Percentiles rank a stretch among this genome's conserved stretches.
phyloP scores from a whole-genome alignment of 2,888 invertebrate genomes.

The Serripes groenlandicus region DNA sequence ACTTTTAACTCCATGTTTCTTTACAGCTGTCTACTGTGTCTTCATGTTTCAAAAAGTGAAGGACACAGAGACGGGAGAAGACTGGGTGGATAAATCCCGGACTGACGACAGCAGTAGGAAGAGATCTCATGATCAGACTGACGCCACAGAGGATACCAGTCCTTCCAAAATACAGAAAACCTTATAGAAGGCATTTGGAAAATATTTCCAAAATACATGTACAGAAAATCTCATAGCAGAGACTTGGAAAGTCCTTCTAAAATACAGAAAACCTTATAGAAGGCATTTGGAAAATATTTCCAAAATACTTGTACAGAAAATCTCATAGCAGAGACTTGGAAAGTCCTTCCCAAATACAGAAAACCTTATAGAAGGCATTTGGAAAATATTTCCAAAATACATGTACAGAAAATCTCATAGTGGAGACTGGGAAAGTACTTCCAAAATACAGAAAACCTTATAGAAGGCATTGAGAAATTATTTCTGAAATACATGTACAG shows the following conservation, averaged over 20 bases:
- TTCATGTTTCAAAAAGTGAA: conserved; percentile 92
- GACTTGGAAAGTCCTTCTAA: neutral
- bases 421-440: too few relatives aligned
- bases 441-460: too few relatives aligned
- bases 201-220: too few relatives aligned
- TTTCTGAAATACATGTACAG: too few relatives aligned
- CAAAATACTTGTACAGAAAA: too few relatives aligned
- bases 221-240: neutral
- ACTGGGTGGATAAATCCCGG: conserved; percentile 28
- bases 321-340: neutral
- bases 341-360: too few relatives aligned
- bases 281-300: too few relatives aligned
- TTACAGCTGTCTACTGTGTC: conserved; percentile 90
- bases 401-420: too few relatives aligned
- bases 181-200: neutral
- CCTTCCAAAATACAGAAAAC: neutral
- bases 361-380: too few relatives aligned
- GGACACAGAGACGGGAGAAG: conserved; percentile 65
- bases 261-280: too few relatives aligned
- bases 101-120: neutral
- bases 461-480: too few relatives aligned
- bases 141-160: neutral
- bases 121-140: neutral
- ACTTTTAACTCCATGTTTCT: neutral
- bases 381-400: too few relatives aligned